Evolutionary conservation across 2,888 invertebrate genomes (phyloP), one percentile per base, ranked within the genome.

Genomic region (Polymixis lichenea): DNA sequence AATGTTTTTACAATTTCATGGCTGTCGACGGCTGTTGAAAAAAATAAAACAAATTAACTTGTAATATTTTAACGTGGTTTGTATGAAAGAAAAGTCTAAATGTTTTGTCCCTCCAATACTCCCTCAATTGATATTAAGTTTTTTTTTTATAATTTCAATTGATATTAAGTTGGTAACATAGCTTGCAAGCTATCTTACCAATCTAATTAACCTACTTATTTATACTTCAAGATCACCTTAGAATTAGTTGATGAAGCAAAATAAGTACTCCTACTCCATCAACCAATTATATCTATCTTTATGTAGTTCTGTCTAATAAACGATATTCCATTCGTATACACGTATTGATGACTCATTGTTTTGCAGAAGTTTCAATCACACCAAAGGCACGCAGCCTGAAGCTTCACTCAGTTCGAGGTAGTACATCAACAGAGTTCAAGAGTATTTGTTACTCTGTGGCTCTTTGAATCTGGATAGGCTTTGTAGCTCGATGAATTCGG

Each of bases 401-500:
- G 25, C 46, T 60, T 61, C 7, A 60, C 46, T 58, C 32, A 51
- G 6, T 38, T 58, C 3, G 13, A 25, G 43, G 19, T 19, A 58
- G 51, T 32, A 60, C n/a, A 28, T 43, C 60, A 74, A 51, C 15
- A 46, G 11, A 75, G 53, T 28, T 75, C 61, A 55, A 55, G 6
- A 25, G 46, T 74, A 75, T 55, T 38, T 25, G 46, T 62, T 56
- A 49, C 55, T 49, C 64, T 67, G 53, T 46, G 60, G 22, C n/a
- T 11, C 28, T 58, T 51, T 43, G 43, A 66, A 25, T 15, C n/a
- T 11, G 15, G 19, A 28, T 76, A 58, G 19, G 43, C 56, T 76
- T 76, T 76, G 15, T n/a, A 66, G 19, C 43, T 58, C 9, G 11
- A 43, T 75, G 38, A 70, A 70, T 72, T 25, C 49, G 49, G 49